Conservation (phyloP, 2,888 invertebrate species). For the Fissipunctia ypsillon region DNA sequence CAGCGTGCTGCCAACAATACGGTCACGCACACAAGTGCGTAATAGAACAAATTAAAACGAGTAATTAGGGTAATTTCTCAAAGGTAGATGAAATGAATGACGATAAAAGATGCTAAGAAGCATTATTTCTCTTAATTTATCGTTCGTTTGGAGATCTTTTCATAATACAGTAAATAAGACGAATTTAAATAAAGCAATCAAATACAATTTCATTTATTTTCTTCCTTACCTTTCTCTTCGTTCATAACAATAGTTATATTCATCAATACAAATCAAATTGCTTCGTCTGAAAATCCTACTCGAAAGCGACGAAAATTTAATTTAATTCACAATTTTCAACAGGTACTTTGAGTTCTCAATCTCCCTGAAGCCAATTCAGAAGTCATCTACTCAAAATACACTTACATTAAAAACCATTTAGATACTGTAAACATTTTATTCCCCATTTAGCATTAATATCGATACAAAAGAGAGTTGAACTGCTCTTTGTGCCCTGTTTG, state of each 20-base stretch:
- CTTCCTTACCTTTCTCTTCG: neutral
- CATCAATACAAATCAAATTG: conserved; percentile 14
- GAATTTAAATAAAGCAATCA: neutral
- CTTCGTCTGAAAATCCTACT: conserved; percentile 1
- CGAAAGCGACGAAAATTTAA: conserved; percentile 17
- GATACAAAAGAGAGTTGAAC: conserved; percentile 34
- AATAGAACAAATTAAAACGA: conserved; percentile 2
- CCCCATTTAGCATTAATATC: conserved; percentile 46
- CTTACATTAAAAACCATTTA: conserved; percentile 34
- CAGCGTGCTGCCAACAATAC: no score
- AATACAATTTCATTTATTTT: neutral
- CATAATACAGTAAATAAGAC: neutral
- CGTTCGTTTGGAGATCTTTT: neutral
- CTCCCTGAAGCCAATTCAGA: conserved; percentile 19
- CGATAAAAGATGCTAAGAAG: neutral
- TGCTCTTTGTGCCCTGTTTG: conserved; percentile 33
- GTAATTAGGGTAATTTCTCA: neutral
- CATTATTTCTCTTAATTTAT: conserved; percentile 17
- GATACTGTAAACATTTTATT: conserved; percentile 45
- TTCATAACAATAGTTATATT: neutral
- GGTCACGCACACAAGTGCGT: no score
- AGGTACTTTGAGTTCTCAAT: conserved; percentile 38
- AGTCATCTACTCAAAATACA: conserved; percentile 34
- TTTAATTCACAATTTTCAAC: conserved; percentile 25
- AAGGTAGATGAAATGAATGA: conserved; percentile 6